Evolutionary conservation across 2,797 vertebrate species (phyloP), one percentile per base, ranked within the genome.

Genomic region (Pseudocheirus occidentalis): DNA sequence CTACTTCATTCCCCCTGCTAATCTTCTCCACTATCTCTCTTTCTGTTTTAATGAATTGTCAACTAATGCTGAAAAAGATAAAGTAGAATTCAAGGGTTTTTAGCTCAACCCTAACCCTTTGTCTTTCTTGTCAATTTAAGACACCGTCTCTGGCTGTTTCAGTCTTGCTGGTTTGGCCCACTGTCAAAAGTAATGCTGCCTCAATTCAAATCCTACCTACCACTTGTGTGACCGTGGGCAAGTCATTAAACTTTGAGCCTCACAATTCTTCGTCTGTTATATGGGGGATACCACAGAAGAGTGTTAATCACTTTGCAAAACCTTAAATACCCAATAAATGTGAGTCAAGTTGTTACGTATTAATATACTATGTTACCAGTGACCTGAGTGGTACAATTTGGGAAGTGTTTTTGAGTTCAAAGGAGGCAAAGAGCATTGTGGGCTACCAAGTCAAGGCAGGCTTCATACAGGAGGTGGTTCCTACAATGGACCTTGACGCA

Each of bases 21-120:
- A 59, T 93, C 24, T 3, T 34, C 11, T 56, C 31, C 4, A 57
- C 40, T 62, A 91, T n/a, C 94, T 73, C 34, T n/a, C 62, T 50
- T 92, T 90, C 66, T 62, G 54, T 93, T 92, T 54, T 90, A 27
- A 59, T 66, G 89, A 90, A 66, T 55, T 73, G 62, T 73, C 55
- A 50, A 24, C 89, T 58, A n/a, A 16, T 29, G 73, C 92, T 53
- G 56, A 92, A 53, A 89, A 27, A 29, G 56, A 14, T 27, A 81
- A 93, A 56, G 46, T 93, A 13, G 40, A 53, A 92, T 54, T 93
- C 55, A 46, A 28, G 21, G 9, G 0, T 18, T 93, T 59, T 55
- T 50, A 92, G 92, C 46, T 95, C 55, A 92, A 14, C 1, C 90
- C 54, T 40, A 27, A 40, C 66, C 34, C 24, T 87, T 87, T 87